Base-by-base conservation (phyloP, 2,888 invertebrate genomes). In the Thereva unica region DNA sequence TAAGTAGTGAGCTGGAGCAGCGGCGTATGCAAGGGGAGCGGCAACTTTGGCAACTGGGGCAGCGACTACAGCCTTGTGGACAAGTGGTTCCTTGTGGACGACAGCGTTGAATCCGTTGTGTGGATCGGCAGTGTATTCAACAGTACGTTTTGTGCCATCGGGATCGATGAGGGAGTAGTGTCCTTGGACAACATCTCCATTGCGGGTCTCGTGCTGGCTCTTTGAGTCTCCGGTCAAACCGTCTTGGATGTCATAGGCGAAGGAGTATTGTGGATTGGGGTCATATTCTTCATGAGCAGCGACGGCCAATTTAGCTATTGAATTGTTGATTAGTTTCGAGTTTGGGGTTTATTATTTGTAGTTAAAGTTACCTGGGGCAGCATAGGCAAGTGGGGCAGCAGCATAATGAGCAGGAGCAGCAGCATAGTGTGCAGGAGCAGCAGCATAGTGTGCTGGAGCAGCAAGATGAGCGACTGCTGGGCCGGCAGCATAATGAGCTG, bases 131-230 rank as follows among this genome's bases (percentile, higher is more conserved):
- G 76, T 77, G 74, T 84, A 84, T 68, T 85, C 85, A 0, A 85
- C 85, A 59, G 82, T 84, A 71, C 85, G 83, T 75, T 82, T 82
- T 68, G 83, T 83, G 72, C 85, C 85, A 72, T 85, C 85, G 61
- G 85, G 81, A 66, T 79, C 79, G 44, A 71, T 69, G n/a, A 78
- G 71, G 61, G 76, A 76, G 73, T 76, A 77, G 68, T 74, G 83
- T 78, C 76, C 84, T 75, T 83, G 82, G 64, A 86, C 85, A 73
- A 80, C 80, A 78, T 84, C 84, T 12, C 86, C 86, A 68, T 79
- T 76, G 71, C 86, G 84, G 72, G 83, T 82, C 79, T 86, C 85
- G 69, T 83, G 83, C 78, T 85, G 85, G 10, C 73, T 77, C 69
- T 80, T 79, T 54, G 73, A 74, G 71, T 80, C 80, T 23, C 81